Conservation (phyloP, 2,113 vertebrate genomes). For the Cololabis saira region DNA sequence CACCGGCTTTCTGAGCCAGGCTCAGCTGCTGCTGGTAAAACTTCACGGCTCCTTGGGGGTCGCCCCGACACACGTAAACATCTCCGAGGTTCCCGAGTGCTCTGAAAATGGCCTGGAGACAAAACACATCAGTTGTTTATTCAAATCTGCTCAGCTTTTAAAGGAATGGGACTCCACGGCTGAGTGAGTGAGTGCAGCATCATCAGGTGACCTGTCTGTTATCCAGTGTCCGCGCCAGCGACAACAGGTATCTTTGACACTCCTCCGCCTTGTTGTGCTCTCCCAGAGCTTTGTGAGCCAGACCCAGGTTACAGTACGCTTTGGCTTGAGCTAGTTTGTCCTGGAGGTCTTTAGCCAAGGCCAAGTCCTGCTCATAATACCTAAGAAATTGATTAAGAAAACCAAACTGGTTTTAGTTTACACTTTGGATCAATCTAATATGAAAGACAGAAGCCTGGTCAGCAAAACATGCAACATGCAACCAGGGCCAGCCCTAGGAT, state of each 20-base stretch:
- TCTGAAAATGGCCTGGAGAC: slow-evolving; percentile 87
- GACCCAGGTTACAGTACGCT: slow-evolving; percentile 95
- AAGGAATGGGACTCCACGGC: not conserved
- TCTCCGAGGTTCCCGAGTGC: slow-evolving; percentile 95
- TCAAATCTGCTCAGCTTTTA: not conserved
- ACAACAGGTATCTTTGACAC: slow-evolving; percentile 93
- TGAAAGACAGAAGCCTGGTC: too few species aligned
- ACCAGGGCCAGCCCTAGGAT: too few species aligned
- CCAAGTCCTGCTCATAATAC: slow-evolving; percentile 95
- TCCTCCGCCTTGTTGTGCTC: slow-evolving; percentile 92
- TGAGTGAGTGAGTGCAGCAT: not conserved
- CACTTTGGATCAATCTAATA: too few species aligned
- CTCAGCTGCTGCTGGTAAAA: slow-evolving; percentile 94
- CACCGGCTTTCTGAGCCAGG: slow-evolving; percentile 87
- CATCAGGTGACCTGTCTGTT: slow-evolving; percentile 82
- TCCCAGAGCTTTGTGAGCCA: slow-evolving; percentile 93
- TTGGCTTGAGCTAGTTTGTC: slow-evolving; percentile 96
- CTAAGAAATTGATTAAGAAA: slow-evolving; percentile 12
- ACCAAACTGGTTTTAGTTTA: too few species aligned
- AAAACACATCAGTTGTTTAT: not conserved
- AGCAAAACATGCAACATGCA: too few species aligned
- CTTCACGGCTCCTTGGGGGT: slow-evolving; percentile 87
- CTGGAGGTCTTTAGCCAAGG: slow-evolving; percentile 92
- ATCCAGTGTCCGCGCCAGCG: slow-evolving; percentile 90
- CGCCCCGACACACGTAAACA: slow-evolving; percentile 91